Conservation (phyloP, 2,113 vertebrate species). For the Pogonocichla stellata region DNA sequence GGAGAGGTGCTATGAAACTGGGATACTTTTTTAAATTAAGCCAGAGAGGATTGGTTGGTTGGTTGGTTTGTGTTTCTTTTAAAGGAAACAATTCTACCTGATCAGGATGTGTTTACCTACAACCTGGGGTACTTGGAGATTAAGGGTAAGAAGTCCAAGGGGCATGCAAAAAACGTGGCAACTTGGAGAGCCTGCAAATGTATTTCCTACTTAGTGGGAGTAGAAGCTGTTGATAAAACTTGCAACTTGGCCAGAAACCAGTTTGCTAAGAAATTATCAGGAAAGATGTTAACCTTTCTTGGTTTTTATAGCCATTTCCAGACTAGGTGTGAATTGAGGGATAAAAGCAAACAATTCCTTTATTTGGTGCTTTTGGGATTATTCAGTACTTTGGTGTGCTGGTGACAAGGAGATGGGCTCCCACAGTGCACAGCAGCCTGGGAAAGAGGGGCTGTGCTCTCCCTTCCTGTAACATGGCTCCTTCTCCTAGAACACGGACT, state of each 20-base stretch:
- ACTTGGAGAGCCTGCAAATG: not conserved
- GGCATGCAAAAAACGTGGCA: not conserved
- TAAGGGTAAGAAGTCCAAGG: not conserved
- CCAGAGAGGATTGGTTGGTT: not conserved
- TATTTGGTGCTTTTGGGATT: not conserved
- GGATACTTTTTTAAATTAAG: not conserved
- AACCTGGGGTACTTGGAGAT: accelerated
- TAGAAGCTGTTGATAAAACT: not conserved
- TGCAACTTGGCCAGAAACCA: not conserved
- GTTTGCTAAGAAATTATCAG: not conserved
- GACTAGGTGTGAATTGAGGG: not conserved
- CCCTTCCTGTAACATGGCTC: not conserved
- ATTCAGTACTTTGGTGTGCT: not conserved
- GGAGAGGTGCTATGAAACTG: not conserved
- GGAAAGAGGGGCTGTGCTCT: not conserved
- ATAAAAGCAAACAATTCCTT: not conserved
- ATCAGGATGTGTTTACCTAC: not conserved
- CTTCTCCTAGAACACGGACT: not conserved
- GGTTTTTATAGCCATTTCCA: not conserved
- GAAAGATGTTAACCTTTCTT: not conserved
- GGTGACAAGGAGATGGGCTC: not conserved
- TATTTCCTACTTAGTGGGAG: not conserved
- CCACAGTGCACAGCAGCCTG: accelerated
- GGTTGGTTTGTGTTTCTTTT: not conserved
- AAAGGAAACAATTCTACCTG: not conserved